Evolutionary conservation across 2,888 invertebrate genomes (phyloP).

Genomic region (Rapana venosa): DNA sequence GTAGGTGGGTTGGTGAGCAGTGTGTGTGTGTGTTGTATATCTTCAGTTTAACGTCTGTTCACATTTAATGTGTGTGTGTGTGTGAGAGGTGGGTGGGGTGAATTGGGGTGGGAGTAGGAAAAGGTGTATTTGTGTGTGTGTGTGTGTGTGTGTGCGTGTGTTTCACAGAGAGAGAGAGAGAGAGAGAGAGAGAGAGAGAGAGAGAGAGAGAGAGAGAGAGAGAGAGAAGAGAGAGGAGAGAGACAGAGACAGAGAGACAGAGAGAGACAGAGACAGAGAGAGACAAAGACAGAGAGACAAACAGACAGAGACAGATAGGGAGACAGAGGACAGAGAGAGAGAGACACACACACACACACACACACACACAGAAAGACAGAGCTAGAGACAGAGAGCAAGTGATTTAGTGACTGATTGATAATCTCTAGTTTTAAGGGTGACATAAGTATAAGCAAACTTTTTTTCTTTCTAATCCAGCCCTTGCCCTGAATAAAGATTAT

Average conservation of each 20-base stretch:
- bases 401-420: no score
- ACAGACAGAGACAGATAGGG: neutral
- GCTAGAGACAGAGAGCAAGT: neutral
- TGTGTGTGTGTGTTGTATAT: no score
- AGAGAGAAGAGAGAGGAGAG: neutral
- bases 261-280: no score
- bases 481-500: no score
- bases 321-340: neutral
- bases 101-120: neutral
- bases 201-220: neutral
- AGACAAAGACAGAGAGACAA: constrained; percentile 1
- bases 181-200: neutral
- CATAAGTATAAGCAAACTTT: no score
- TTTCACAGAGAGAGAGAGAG: neutral
- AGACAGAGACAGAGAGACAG: neutral
- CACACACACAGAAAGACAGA: neutral
- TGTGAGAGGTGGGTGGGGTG: neutral
- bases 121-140: neutral
- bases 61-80: no score
- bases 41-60: no score
- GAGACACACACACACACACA: neutral
- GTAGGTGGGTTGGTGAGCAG: no score
- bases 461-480: no score
- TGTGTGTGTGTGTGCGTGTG: neutral
- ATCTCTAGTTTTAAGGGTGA: no score